Base-by-base conservation (phyloP, 2,113 vertebrate species). In the Podarcis cretensis region DNA sequence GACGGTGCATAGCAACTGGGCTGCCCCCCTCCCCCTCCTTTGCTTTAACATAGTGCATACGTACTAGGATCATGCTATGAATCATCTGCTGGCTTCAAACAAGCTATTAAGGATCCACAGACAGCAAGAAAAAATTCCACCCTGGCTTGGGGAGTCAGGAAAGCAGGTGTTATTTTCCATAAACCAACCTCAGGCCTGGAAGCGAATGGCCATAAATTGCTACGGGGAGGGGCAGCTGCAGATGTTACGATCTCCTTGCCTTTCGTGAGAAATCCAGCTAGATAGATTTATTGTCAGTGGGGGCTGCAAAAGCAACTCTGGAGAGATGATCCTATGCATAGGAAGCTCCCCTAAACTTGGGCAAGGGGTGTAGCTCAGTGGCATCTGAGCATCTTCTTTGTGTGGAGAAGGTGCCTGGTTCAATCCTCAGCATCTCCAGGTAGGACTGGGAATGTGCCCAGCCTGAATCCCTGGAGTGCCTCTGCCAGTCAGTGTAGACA, bases 111-210 rank as follows among this genome's bases (percentile, higher is more conserved):
- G 94, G 92, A 95, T 82, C 91, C 91, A 90, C 93, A 95, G 93
- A 87, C 92, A 91, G 91, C 93, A 91, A 94, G 95, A 77, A 86
- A 88, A 94, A 92, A 96, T 95, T 93, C 95, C 93, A 87, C 82
- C 90, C 91, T 87, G 95, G 92, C 93, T 94, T 92, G 0, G 69
- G 92, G 91, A 94, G 92, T 20, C 84, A 93, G 91, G 91, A 95
- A 89, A 94, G 95, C 95, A 96, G 96, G 96, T 96, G 96, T 65
- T 94, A 95, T 96, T 96, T 96, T 96, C 95, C 95, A 94, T 96
- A 96, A 96, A 95, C 95, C 94, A 92, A 95, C 93, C 96, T 94
- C 69, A 92, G 9, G 94, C 91, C 90, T 90, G 86, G 63, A 95
- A 95, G 95, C 93, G 75, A 92, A 91, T 0, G 59, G 81, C 87